These are phyloP conservation scores for Lathamus discolor DNA, from an alignment of 2,113 vertebrate species.

Conservation along the genomic window DNA sequence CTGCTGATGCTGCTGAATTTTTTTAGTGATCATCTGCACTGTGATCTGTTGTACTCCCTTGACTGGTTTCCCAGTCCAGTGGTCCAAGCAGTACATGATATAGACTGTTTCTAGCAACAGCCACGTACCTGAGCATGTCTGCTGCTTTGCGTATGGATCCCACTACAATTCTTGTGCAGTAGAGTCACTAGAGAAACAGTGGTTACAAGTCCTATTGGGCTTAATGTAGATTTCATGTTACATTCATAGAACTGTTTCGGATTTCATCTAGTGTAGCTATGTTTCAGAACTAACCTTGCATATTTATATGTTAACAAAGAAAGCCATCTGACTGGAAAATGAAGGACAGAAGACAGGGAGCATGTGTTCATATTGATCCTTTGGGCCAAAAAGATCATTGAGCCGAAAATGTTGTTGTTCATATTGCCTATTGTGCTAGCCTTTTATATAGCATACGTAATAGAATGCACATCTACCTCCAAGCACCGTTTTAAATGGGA, in stretches of 20 bases:
- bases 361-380: not conserved
- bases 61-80: not conserved
- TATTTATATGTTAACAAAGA: not conserved
- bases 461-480: not conserved
- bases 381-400: not conserved
- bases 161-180: not conserved
- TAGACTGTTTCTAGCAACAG: not conserved
- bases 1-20: not conserved
- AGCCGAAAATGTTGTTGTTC: not conserved
- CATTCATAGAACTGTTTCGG: not conserved
- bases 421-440: not conserved
- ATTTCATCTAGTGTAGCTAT: not conserved
- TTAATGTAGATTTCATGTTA: not conserved
- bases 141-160: not conserved
- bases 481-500: not conserved
- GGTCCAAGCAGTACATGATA: not conserved
- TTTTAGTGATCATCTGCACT: not conserved
- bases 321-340: not conserved
- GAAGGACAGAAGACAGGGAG: not conserved
- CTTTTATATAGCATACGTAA: not conserved
- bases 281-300: not conserved
- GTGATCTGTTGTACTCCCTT: not conserved
- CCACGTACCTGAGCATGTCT: not conserved
- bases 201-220: not conserved
- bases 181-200: not conserved